These are phyloP conservation scores for Plutomurus gul DNA, from an alignment of 1,140 invertebrate genomes.

Conservation along the genomic window DNA sequence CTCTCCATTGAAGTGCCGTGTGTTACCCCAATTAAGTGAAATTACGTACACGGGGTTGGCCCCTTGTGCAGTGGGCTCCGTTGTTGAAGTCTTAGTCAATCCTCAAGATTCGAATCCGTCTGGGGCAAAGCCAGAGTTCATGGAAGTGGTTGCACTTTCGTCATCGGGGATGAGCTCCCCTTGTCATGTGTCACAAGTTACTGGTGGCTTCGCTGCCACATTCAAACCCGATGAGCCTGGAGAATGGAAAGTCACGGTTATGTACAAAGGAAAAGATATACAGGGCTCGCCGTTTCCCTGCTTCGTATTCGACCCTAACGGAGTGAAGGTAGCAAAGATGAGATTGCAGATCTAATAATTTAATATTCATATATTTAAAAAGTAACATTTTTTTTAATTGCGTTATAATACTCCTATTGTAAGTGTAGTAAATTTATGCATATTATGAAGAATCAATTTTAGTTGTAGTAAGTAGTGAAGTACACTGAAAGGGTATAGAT, in stretches of 20 bases:
- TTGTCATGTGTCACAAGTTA: slow-evolving; percentile 73
- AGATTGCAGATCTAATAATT: slow-evolving; percentile 2
- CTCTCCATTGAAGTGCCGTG: slow-evolving; percentile 80
- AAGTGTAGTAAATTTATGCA: not conserved
- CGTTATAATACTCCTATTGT: not conserved
- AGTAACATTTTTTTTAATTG: slow-evolving; percentile 8
- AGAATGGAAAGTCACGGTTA: slow-evolving; percentile 94
- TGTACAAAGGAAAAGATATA: slow-evolving; percentile 93
- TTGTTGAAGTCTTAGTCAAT: slow-evolving; percentile 94
- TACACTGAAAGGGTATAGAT: too few species aligned
- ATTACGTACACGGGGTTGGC: slow-evolving; percentile 90
- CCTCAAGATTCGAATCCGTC: slow-evolving; percentile 58
- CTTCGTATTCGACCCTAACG: slow-evolving; percentile 93
- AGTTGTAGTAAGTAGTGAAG: too few species aligned
- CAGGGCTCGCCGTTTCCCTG: slow-evolving; percentile 95
- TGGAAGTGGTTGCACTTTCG: slow-evolving; percentile 84
- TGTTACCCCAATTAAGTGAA: slow-evolving; percentile 79
- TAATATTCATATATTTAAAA: too few species aligned
- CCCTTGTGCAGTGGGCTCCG: slow-evolving; percentile 88
- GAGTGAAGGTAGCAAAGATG: slow-evolving; percentile 69
- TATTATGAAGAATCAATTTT: too few species aligned
- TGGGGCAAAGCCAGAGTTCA: slow-evolving; percentile 75
- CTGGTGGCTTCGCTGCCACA: slow-evolving; percentile 84
- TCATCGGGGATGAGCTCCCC: slow-evolving; percentile 77
- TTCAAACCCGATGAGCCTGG: slow-evolving; percentile 96